Evolutionary conservation across 2,888 invertebrate species (phyloP), one percentile per base, ranked within the genome.

Genomic region (Leucoma salicis): DNA sequence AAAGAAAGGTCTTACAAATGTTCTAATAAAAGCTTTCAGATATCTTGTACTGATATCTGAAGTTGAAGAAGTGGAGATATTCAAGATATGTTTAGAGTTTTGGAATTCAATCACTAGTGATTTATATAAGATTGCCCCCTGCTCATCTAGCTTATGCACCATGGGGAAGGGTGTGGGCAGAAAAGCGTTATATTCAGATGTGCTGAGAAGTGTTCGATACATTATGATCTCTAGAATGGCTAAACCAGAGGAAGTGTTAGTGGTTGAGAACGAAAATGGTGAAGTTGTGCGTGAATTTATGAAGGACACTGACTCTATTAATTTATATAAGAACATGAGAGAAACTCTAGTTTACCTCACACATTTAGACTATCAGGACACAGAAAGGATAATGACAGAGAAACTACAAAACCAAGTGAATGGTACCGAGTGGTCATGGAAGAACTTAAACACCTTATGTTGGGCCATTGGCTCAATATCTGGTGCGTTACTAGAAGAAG

Each of bases 191-290:
- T 97, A 96, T 77, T 92, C 94, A 44, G 94, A 94, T 68, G 94
- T 96, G 35, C 85, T 97, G 42, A 95, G 95, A 49, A 95, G 95
- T 88, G 95, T 99, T 28, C 93, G 99, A 31, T 96, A 96, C 71
- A 98, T 98, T 33, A 99, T 99, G 98, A 99, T 99, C 72, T 97
- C 97, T 46, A 93, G 99, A 66, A 99, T 99, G 99, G 99, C 99
- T 12, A 99, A 99, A 81, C 99, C 99, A 0, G 99, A 99, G 85
- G 99, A 99, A 90, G 99, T 99, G 24, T 91, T 99, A 48, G 98
- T 99, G 32, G 99, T 99, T 28, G 99, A 99, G 86, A 99, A 99
- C 90, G 99, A 99, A 78, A 99, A 99, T 83, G 99, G 99, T 28
- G 99, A 99, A 90, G 98, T 99, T 47, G 99, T 99, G 7, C 91